phyloP scores from a whole-genome alignment of 2,797 vertebrate genomes.

The Eremophila alpestris region DNA sequence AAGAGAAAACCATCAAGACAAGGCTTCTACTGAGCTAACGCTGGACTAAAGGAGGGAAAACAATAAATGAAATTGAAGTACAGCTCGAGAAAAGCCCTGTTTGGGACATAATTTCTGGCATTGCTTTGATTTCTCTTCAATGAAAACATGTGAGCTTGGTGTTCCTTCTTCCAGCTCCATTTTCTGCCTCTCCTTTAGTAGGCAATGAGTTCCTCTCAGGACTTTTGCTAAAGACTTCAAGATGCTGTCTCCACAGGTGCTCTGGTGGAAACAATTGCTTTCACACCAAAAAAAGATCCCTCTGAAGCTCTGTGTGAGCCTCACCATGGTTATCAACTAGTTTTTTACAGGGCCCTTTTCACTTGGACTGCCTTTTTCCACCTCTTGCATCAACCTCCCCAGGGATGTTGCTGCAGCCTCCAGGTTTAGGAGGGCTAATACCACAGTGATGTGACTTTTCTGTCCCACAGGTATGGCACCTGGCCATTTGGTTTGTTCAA shows the following conservation, averaged over 20 bases:
- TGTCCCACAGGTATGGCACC: constrained; percentile 73
- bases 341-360: neutral
- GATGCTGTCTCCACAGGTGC: neutral
- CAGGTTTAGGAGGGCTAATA: rapidly evolving
- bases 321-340: neutral
- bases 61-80: constrained; percentile 33
- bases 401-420: neutral
- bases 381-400: neutral
- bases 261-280: neutral
- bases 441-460: neutral
- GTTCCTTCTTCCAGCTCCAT: neutral
- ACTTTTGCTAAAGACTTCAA: neutral
- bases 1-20: constrained; percentile 16
- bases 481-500: constrained; percentile 73
- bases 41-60: neutral
- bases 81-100: constrained; percentile 2
- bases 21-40: neutral
- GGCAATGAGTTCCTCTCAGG: neutral
- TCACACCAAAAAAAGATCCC: neutral
- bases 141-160: neutral
- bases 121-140: constrained; percentile 53
- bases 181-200: neutral
- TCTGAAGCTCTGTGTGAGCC: neutral
- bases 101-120: constrained; percentile 20
- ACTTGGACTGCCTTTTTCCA: neutral